Evolutionary conservation across 2,797 vertebrate genomes (phyloP).

Genomic region (Epinephelus awoara): DNA sequence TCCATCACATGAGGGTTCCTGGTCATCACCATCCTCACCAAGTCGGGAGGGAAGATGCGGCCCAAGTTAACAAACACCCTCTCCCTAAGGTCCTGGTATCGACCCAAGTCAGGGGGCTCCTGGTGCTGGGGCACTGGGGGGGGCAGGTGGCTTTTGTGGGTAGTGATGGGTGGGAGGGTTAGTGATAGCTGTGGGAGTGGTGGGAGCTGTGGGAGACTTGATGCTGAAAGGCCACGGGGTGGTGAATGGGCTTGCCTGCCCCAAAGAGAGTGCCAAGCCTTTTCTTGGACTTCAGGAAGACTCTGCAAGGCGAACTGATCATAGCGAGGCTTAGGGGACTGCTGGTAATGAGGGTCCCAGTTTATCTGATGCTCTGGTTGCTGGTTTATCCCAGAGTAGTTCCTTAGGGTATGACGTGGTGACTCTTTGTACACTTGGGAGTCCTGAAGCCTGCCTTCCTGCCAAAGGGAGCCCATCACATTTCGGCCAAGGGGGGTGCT

Average conservation of each 20-base stretch:
- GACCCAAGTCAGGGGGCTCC: slow-evolving; percentile 81
- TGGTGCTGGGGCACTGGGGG: slow-evolving; percentile 63
- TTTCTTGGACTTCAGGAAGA: slow-evolving; percentile 88
- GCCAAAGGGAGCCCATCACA: slow-evolving; percentile 83
- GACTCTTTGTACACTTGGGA: slow-evolving; percentile 88
- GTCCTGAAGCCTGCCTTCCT: slow-evolving; percentile 88
- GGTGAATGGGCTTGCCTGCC: slow-evolving; percentile 54
- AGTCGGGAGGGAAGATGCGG: slow-evolving; percentile 94
- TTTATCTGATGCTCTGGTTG: slow-evolving; percentile 79
- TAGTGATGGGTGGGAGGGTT: slow-evolving; percentile 39
- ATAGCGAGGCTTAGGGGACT: slow-evolving; percentile 88
- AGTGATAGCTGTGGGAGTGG: slow-evolving; percentile 16
- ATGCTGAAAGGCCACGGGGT: slow-evolving; percentile 41
- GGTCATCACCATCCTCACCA: slow-evolving; percentile 94
- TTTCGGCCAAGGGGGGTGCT: slow-evolving; percentile 81
- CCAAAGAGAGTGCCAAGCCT: slow-evolving; percentile 88
- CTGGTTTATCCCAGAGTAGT: slow-evolving; percentile 79
- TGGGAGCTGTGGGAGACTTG: slow-evolving; percentile 40
- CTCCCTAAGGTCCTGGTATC: slow-evolving; percentile 90
- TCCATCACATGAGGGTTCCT: slow-evolving; percentile 93
- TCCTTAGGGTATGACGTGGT: slow-evolving; percentile 86
- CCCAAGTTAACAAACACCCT: slow-evolving; percentile 94
- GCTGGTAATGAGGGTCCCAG: slow-evolving; percentile 90
- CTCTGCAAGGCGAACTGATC: slow-evolving; percentile 91
- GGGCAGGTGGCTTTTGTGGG: slow-evolving; percentile 46